phyloP scores from a whole-genome alignment of 2,888 invertebrate species.

The Microctonus aethiopoides region DNA sequence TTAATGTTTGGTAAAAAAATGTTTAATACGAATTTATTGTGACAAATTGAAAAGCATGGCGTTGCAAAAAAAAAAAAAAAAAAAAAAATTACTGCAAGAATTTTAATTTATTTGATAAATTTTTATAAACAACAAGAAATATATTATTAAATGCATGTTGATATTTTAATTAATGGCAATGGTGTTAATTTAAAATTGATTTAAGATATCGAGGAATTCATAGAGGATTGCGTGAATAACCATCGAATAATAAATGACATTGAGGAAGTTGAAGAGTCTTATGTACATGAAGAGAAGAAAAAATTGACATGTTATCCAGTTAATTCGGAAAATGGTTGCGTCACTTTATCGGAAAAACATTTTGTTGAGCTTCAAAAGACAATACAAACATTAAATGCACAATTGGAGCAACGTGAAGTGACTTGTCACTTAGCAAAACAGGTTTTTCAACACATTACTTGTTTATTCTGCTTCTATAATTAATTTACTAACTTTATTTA shows the following conservation, averaged over 20 bases:
- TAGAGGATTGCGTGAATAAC: not conserved
- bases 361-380: slow-evolving; percentile 73
- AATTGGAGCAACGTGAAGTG: slow-evolving; percentile 70
- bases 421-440: slow-evolving; percentile 59
- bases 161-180: slow-evolving; percentile 44
- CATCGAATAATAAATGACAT: slow-evolving; percentile 31
- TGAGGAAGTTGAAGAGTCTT: slow-evolving; percentile 30
- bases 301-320: slow-evolving; percentile 68
- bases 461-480: too few relatives aligned
- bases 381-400: slow-evolving; percentile 70
- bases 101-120: slow-evolving; percentile 20
- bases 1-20: slow-evolving; percentile 78
- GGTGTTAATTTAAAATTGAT: not conserved
- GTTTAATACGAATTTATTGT: slow-evolving; percentile 15
- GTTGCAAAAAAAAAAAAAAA: too few relatives aligned
- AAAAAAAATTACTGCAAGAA: slow-evolving; percentile 8
- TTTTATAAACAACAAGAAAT: slow-evolving; percentile 2
- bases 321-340: slow-evolving; percentile 73
- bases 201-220: slow-evolving; percentile 16
- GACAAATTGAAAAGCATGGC: not conserved
- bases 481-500: too few relatives aligned
- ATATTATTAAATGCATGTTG: slow-evolving; percentile 53
- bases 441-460: slow-evolving; percentile 46
- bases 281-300: slow-evolving; percentile 23
- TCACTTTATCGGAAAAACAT: slow-evolving; percentile 73